Evolutionary conservation across 2,888 invertebrate genomes (phyloP).

Genomic region (Lysandra coridon): DNA sequence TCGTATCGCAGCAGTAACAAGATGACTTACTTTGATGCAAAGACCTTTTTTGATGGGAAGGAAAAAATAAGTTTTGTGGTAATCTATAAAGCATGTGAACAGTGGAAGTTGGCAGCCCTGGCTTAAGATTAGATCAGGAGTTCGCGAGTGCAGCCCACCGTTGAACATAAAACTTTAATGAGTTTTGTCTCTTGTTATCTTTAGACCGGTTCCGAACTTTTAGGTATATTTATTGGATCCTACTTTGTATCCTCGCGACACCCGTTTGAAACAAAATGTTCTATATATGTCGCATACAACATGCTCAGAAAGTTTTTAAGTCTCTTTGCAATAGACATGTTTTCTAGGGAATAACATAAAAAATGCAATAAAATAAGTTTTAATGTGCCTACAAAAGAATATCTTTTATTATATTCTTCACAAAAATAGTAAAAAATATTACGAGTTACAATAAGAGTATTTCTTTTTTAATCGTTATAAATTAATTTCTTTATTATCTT

Average conservation of each 20-base stretch:
- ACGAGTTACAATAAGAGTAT: neutral
- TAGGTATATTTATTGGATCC: constrained; percentile 16
- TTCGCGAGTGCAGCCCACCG: constrained; percentile 46
- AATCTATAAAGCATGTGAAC: neutral
- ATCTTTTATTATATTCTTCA: neutral
- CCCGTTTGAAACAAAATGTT: neutral
- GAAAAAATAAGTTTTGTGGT: neutral
- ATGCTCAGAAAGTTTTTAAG: neutral
- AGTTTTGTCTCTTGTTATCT: constrained; percentile 73
- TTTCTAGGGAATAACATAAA: no score
- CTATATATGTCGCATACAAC: neutral
- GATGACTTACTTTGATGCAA: no score
- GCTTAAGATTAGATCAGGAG: constrained; percentile 58
- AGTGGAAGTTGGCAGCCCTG: constrained; percentile 16
- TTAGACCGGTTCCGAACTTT: constrained; percentile 57
- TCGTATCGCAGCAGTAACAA: no score
- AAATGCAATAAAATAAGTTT: neutral
- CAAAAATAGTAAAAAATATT: neutral
- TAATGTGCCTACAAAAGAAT: neutral
- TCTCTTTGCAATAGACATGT: no score
- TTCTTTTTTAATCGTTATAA: no score
- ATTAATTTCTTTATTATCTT: no score
- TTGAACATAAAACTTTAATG: constrained; percentile 74
- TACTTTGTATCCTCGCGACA: neutral
- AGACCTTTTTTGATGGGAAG: no score